Base-by-base conservation (phyloP, 2,888 invertebrate species). In the Ormia ochracea region DNA sequence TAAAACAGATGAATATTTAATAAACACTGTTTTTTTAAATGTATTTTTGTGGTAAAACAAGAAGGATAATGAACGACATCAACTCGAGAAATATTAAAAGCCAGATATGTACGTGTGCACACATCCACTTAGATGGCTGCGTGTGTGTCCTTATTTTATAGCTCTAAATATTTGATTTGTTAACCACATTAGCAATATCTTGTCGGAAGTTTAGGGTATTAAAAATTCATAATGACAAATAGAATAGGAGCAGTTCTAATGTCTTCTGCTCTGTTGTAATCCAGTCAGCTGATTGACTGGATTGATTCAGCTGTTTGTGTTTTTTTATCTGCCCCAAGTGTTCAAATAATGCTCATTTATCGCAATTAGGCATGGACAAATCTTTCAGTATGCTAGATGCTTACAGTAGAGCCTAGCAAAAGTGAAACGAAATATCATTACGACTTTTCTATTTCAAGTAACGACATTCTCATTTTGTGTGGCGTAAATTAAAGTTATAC, bases 161-260 rank as follows among this genome's bases (percentile, higher is more conserved):
- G 38, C 4, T n/a, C n/a, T 17, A 43, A 43, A 43, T 43, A 19
- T 43, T 19, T 43, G 7, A 19, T 48, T 23, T 48, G 12, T 56
- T 63, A 63, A 56, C 65, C 56, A 65, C 56, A 65, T 65, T 41
- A 58, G 21, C 45, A 73, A 65, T 65, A 56, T 74, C 38, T 38
- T 38, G 48, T 65, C 6, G 28, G 48, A 38, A 48, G 38, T 65
- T n/a, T n/a, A n/a, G n/a, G n/a, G n/a, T 65, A 58, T 74, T 56
- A 74, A 74, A 74, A 74, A 74, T 65, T 56, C 73, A 65, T 74
- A 17, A 48, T 48, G 38, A 74, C 65, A n/a, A n/a, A n/a, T 58
- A 41, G 38, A 61, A 48, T 59, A 23, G 23, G 19, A 17, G 9
- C 3, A n/a, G n/a, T n/a, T n/a, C n/a, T n/a, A n/a, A n/a, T n/a